Base-by-base conservation (phyloP, 1,140 invertebrate species). In the Drosophila kanapiae region DNA sequence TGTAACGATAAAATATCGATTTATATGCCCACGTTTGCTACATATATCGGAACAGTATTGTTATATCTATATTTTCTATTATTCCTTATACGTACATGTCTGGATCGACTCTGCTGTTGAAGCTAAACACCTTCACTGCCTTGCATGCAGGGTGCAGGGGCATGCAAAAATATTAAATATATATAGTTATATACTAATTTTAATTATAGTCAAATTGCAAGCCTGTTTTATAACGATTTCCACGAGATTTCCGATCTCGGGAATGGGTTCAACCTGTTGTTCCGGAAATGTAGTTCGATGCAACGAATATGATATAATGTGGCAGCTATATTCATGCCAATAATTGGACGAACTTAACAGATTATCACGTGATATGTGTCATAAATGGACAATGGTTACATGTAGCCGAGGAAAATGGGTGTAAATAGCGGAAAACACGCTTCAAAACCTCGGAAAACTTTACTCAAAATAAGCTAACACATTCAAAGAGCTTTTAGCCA, bases 221-320 rank as follows among this genome's bases (percentile, higher is more conserved):
- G 23, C 23, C 23, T 23, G 23, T 23, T 23, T 23, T 23, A 53
- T 18, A 53, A 53, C 16, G 3, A 23, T 37, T 37, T 18, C 0
- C 6, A 4, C 3, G 10, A 18, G 6, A 33, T 8, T 14, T 9
- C 6, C 6, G 3, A n/a, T 40, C 13, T 31, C 7, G 2, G 18
- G 18, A 45, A 45, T 13, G 37, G 11, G 7, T 33, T 9, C 5
- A 29, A 18, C 53, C 9, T 18, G 35, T 35, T 65, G 23, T 47
- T 48, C 47, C 61, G 67, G 67, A 70, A 53, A 70, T 70, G 67
- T 53, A 35, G 14, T 27, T 10, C 11, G 10, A 35, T 65, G 13
- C 56, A 35, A 27, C 9, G 29, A 7, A 65, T 27, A 29, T 53
- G 31, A 29, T n/a, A 53, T 45, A 45, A 54, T 14, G 29, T 16